Percentiles rank a stretch among this genome's conserved stretches.
Evolutionary conservation across 2,797 vertebrate genomes (phyloP).

Genomic region (Crypturellus tataupa): DNA sequence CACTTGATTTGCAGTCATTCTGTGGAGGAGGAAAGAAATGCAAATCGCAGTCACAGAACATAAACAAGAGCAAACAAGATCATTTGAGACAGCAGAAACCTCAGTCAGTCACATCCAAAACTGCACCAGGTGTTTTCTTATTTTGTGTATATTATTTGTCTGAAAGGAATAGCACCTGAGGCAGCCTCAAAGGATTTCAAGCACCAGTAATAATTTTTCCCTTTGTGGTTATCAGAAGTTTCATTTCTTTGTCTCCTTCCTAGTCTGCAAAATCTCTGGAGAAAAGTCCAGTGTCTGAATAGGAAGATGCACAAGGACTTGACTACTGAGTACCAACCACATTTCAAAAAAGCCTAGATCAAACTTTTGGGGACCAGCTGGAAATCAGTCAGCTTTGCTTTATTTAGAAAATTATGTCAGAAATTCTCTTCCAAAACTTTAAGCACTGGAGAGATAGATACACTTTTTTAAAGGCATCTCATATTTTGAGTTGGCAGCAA

Average conservation of each 20-base stretch:
- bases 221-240: neutral
- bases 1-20: neutral
- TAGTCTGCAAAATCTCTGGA: neutral
- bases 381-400: neutral
- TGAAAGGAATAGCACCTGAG: neutral
- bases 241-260: neutral
- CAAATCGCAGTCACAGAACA: neutral
- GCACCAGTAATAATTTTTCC: neutral
- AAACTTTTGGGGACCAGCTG: neutral
- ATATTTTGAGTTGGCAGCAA: neutral
- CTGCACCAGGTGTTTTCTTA: neutral
- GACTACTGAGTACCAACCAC: neutral
- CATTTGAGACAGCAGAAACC: neutral
- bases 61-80: neutral
- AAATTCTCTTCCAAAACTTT: neutral
- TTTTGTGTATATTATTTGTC: neutral
- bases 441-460: neutral
- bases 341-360: neutral
- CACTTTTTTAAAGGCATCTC: neutral
- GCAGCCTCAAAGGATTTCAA: neutral
- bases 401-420: neutral
- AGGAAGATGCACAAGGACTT: neutral
- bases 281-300: neutral
- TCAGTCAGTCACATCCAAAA: neutral
- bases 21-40: neutral